A percentile compares a stretch with the other conserved stretches of the same genome.
Evolutionary conservation across 1,140 invertebrate genomes (phyloP).

Genomic region (Drosophila azteca): DNA sequence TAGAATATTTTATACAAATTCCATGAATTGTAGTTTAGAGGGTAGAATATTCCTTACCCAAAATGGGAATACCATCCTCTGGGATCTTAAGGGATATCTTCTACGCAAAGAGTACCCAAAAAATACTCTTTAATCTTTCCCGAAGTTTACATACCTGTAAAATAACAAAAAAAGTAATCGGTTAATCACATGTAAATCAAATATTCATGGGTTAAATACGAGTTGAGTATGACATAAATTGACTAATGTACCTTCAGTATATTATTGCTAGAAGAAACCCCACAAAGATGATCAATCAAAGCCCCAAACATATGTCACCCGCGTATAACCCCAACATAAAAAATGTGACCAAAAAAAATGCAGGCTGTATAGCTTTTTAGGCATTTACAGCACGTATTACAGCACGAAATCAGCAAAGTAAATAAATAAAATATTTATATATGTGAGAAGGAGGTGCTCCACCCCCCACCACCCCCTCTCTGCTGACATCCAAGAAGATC

Average conservation of each 20-base stretch:
- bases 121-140: too few relatives aligned
- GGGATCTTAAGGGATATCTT: too few relatives aligned
- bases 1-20: too few relatives aligned
- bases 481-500: not conserved
- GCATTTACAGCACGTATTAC: constrained; percentile 66
- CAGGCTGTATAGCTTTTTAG: constrained; percentile 42
- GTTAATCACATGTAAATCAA: not conserved
- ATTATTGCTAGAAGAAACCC: not conserved
- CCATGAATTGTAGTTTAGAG: too few relatives aligned
- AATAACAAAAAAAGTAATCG: not conserved
- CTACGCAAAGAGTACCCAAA: too few relatives aligned
- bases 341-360: constrained; percentile 22
- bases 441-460: constrained; percentile 8
- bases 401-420: constrained; percentile 68
- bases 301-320: constrained; percentile 36
- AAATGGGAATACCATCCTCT: too few relatives aligned
- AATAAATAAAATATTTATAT: constrained; percentile 79
- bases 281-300: constrained; percentile 32
- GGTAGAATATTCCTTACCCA: too few relatives aligned
- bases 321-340: constrained; percentile 31
- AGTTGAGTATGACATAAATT: not conserved
- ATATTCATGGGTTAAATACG: not conserved
- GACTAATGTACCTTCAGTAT: not conserved
- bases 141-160: constrained; percentile 44
- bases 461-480: not conserved